Base-by-base conservation (phyloP, 2,888 invertebrate species). In the Sphaeridia pumilis region DNA sequence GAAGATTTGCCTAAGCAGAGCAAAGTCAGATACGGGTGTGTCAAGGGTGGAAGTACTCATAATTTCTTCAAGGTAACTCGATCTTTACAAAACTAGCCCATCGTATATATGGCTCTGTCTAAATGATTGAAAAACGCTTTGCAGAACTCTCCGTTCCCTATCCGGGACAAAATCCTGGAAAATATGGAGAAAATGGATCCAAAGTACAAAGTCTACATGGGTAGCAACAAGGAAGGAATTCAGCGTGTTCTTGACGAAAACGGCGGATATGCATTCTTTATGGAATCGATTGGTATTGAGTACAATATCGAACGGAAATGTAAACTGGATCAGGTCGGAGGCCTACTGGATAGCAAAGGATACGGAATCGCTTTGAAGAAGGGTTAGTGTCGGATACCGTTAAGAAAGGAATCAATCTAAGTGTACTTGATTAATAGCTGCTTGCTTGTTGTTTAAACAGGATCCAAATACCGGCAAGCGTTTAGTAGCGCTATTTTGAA, bases 1-100 rank as follows among this genome's bases (percentile, higher is more conserved):
- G 93, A 95, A 68, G 94, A 97, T 71, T 76, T 98, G 48, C 89
- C 93, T 24, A 89, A 88, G 68, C 97, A 98, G 72, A 90, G 88
- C 0, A 87, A 88, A 71, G 94, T 98, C 65, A 45, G 45, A 25
- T 53, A 53, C 28, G 53, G 53, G 2, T 53, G 53, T 36, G 47
- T 53, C 5, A 17, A n/a, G 10, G 36, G 44, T 26, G 53, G 53
- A 42, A 43, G 44, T 3, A 53, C 53, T 24, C 43, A 43, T 10
- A 21, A 34, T 12, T 48, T 48, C 22, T 53, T 53, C 20, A 17
- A 42, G 42, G 52, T 52, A 46, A 26, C 5, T 7, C 5, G 31
- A 25, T 28, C 20, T 38, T 26, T 38, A 31, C 12, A n/a, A n/a
- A n/a, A n/a, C n/a, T n/a, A n/a, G 31, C 31, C 31, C 7, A 34